Base-by-base conservation (phyloP, 2,113 vertebrate genomes). In the Corythaeola cristata region DNA sequence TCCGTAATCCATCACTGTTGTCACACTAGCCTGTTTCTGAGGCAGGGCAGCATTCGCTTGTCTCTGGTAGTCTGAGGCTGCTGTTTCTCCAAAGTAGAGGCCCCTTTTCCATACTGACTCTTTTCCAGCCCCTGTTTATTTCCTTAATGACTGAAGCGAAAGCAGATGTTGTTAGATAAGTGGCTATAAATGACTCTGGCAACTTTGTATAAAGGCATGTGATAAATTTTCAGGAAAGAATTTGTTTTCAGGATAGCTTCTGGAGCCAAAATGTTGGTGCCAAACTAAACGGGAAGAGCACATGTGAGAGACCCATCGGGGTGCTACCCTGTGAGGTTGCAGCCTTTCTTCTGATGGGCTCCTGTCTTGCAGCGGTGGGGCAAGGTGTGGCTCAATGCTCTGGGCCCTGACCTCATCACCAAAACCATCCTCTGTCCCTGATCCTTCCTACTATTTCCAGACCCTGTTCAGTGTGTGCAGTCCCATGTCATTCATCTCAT, bases 81-180 rank as follows among this genome's bases (percentile, higher is more conserved):
- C 76, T 93, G 81, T 83, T 91, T 69, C 81, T 95, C 58, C 53
- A 23, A 76, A 91, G 71, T 0, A 76, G 47, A 83, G 62, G 32
- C 66, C 81, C 37, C 39, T 89, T 85, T 85, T 78, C 87, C 64
- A 50, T 56, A 75, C 69, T 26, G 32, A 84, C 68, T 92, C 27
- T 93, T 92, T 85, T 79, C 62, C 50, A 91, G 41, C 32, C 74
- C 85, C 74, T 91, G 81, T 92, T 84, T 87, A 59, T 94, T 95
- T 96, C 87, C 77, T 92, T 96, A 92, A 85, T 85, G 74, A 93
- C 66, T 88, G 81, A 88, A 89, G 78, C 11, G 7, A 93, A 96
- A 87, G 77, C 84, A 96, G 89, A 85, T 95, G 94, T 80, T 91
- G 89, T 96, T 91, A 89, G 95, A 52, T 97, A 91, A 91, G 66